These are phyloP conservation scores for Lophochroa leadbeateri DNA, from an alignment of 2,113 vertebrate species.

Conservation along the genomic window DNA sequence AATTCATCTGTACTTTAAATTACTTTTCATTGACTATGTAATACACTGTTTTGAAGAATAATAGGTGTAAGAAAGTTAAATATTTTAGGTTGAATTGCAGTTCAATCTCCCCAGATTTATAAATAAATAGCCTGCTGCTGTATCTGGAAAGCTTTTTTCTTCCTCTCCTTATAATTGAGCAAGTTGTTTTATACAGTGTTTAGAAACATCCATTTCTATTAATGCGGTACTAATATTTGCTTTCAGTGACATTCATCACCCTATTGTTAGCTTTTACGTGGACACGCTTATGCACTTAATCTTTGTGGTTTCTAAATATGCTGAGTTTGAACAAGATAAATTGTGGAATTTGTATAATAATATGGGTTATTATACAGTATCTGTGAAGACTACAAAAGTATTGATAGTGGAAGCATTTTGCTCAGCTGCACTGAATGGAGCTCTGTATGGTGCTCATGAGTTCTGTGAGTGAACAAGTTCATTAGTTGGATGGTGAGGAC, in stretches of 20 bases:
- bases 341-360: neutral
- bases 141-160: neutral
- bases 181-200: neutral
- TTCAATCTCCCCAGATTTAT: neutral
- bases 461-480: neutral
- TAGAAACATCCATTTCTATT: neutral
- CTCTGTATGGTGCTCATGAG: neutral
- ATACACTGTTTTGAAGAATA: neutral
- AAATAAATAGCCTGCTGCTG: neutral
- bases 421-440: neutral
- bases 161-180: neutral
- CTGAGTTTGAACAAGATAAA: neutral
- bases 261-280: neutral
- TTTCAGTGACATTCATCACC: neutral
- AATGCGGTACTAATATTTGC: neutral
- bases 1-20: neutral
- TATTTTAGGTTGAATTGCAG: neutral
- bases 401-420: neutral
- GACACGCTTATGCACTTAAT: neutral
- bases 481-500: neutral
- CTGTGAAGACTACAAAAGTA: neutral
- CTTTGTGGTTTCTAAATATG: neutral
- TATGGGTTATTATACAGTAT: neutral
- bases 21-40: neutral
- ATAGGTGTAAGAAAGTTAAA: neutral